phyloP scores from a whole-genome alignment of 2,888 invertebrate genomes.

The Macrosoma leucophasiata region DNA sequence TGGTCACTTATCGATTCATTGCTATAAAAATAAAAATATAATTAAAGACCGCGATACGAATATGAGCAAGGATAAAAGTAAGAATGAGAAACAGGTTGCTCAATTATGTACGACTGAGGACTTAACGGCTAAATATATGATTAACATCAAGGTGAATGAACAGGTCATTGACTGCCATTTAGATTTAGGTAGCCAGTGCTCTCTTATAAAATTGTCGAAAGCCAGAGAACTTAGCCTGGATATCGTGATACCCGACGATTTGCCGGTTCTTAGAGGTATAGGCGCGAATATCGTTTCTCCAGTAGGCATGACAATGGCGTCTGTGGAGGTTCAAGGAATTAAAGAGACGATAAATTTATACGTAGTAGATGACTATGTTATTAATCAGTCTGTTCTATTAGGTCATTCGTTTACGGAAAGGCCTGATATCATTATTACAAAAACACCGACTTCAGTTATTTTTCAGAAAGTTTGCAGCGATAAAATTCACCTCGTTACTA shows the following conservation, averaged over 20 bases:
- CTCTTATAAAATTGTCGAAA: slow-evolving; percentile 17
- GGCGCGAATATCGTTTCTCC: slow-evolving; percentile 17
- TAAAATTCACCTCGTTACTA: slow-evolving; percentile 1
- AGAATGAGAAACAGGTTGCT: slow-evolving; percentile 5
- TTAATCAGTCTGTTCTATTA: slow-evolving; percentile 17
- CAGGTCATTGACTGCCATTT: slow-evolving; percentile 16
- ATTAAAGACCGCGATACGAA: too few species aligned
- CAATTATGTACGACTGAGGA: not conserved
- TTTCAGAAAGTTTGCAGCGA: slow-evolving; percentile 5
- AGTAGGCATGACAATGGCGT: slow-evolving; percentile 6
- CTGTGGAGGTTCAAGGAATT: slow-evolving; percentile 19
- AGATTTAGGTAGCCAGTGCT: slow-evolving; percentile 28
- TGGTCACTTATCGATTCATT: slow-evolving; percentile 2
- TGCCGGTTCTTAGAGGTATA: slow-evolving; percentile 21
- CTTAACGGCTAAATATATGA: slow-evolving; percentile 3
- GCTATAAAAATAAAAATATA: slow-evolving; percentile 5
- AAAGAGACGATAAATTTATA: slow-evolving; percentile 16
- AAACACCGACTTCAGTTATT: slow-evolving; percentile 19
- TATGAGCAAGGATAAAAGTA: not conserved
- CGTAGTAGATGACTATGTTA: slow-evolving; percentile 22
- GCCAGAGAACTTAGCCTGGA: slow-evolving; percentile 2
- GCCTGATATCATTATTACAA: slow-evolving; percentile 22
- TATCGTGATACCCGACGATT: not conserved
- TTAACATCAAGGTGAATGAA: slow-evolving; percentile 14
- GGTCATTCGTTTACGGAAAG: slow-evolving; percentile 24